Base-by-base conservation (phyloP, 2,113 vertebrate genomes). In the Nibea coibor region DNA sequence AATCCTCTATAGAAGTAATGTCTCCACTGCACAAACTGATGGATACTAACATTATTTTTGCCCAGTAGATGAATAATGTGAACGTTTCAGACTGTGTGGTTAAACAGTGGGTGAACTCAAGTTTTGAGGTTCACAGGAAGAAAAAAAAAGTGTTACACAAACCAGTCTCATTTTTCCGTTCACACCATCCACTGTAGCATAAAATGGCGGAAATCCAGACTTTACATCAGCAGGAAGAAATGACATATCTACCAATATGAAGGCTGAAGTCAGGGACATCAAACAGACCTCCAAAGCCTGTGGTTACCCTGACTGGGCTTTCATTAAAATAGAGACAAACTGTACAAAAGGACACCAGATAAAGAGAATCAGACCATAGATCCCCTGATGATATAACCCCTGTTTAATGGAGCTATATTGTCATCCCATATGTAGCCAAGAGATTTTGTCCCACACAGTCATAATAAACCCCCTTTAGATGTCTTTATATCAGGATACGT, bases 51-150 rank as follows among this genome's bases (percentile, higher is more conserved):
- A 78, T 39, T 3, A 10, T 24, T 28, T 62, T 53, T n/a, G 19
- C 15, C 14, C 6, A 14, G 50, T 15, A 47, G 26, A 20, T 53
- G 6, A 42, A 24, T 26, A 22, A 42, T 51, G 43, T 26, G 4
- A 53, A 54, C 0, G 0, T 63, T 47, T n/a, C 12, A 10, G 19
- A 57, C 9, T 0, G 4, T 45, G 28, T 4, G n/a, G 5, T 12
- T 47, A 10, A 65, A 22, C n/a, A 28, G 61, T 15, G 1, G 47
- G 31, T 51, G 28, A 26, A 26, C 28, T 62, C 15, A 10, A 6
- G n/a, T 42, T 61, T 77, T 20, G 12, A 69, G 24, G 65, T 75
- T 75, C n/a, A 57, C 42, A 59, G 42, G 24, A 26, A 72, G 59
- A 59, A 20, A 53, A 15, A 59, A 59, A 20, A 51, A 15, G 24